phyloP scores from a whole-genome alignment of 2,888 invertebrate genomes.

The Eupithecia subumbrata region DNA sequence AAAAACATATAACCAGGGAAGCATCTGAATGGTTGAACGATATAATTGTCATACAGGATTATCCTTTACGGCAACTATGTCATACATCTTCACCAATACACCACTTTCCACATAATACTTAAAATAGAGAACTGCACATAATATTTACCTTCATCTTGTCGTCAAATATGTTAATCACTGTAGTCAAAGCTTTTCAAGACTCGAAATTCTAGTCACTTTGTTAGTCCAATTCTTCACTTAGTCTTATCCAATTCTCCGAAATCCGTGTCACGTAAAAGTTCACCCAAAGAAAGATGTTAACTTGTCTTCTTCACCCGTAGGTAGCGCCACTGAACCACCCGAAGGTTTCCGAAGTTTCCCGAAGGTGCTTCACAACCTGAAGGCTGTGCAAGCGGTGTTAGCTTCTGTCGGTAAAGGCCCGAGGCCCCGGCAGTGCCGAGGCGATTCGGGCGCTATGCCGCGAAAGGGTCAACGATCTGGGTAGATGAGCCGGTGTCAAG shows the following conservation, averaged over 20 bases:
- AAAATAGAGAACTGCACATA: neutral
- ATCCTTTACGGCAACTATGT: neutral
- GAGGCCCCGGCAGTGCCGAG: conserved; percentile 61
- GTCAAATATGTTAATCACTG: conserved; percentile 25
- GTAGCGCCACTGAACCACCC: conserved; percentile 11
- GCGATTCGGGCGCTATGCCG: conserved; percentile 56
- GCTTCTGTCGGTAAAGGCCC: conserved; percentile 48
- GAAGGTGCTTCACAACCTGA: conserved; percentile 12
- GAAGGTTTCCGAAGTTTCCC: conserved; percentile 17
- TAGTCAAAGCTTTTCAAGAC: conserved; percentile 27
- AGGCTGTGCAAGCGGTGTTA: conserved; percentile 4
- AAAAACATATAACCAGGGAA: neutral
- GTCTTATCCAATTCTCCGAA: conserved; percentile 34
- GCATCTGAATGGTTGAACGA: neutral
- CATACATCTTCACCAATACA: neutral
- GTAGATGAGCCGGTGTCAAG: conserved; percentile 88
- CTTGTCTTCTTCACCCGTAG: conserved; percentile 21
- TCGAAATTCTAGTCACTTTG: conserved; percentile 21
- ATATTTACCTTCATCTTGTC: conserved; percentile 30
- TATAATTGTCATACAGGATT: neutral
- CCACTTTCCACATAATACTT: neutral
- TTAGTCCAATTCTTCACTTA: conserved; percentile 32
- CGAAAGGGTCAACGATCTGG: conserved; percentile 58
- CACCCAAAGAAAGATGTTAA: conserved; percentile 24
- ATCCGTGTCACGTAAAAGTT: conserved; percentile 35